These are phyloP conservation scores for Actinemys pallida DNA, from an alignment of 2,113 vertebrate species.

Conservation along the genomic window DNA sequence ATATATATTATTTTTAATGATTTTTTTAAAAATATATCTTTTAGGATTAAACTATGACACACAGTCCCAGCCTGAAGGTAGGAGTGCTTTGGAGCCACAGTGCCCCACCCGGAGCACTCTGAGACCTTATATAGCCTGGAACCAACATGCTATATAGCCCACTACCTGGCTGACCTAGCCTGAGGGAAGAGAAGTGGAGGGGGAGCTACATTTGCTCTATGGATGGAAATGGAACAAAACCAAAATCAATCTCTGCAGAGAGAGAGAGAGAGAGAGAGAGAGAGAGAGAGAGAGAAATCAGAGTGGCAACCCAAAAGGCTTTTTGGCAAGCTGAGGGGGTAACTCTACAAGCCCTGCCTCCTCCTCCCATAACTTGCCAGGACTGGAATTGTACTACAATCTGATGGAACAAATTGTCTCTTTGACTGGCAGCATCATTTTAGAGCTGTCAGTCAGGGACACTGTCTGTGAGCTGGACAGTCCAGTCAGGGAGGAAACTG, in stretches of 20 bases:
- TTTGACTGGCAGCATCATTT: neutral
- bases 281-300: too few relatives aligned
- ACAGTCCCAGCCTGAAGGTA: fast-evolving
- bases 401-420: neutral
- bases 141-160: neutral
- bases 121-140: neutral
- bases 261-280: too few relatives aligned
- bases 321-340: neutral
- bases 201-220: neutral
- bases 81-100: neutral
- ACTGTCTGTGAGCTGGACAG: neutral
- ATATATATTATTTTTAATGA: neutral
- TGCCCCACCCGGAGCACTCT: neutral
- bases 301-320: neutral
- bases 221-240: neutral
- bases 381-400: neutral
- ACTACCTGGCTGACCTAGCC: neutral
- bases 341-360: fast-evolving
- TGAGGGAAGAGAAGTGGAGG: neutral
- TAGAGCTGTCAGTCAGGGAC: neutral
- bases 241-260: neutral
- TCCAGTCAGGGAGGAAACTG: neutral
- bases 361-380: neutral
- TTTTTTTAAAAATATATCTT: neutral
- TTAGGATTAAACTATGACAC: neutral